Conservation (phyloP, 2,888 invertebrate species). For the Hemithea aestivaria region DNA sequence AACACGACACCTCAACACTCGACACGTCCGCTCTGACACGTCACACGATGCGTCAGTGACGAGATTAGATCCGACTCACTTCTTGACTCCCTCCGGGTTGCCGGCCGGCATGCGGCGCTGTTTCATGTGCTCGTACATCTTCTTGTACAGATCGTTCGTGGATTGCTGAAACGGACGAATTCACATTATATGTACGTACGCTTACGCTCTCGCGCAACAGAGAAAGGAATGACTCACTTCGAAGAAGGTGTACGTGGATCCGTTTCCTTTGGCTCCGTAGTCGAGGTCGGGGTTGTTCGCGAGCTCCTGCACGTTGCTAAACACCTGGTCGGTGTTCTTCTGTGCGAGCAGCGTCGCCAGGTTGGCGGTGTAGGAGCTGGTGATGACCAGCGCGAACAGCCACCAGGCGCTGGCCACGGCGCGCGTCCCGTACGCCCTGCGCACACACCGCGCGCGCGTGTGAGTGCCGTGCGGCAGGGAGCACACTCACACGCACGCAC, state of each 20-base stretch:
- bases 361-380: slow-evolving; percentile 94
- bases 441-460: background rate
- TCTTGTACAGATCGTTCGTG: slow-evolving; percentile 82
- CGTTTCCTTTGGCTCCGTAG: slow-evolving; percentile 91
- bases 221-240: slow-evolving; percentile 76
- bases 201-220: no score
- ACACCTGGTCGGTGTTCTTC: slow-evolving; percentile 83
- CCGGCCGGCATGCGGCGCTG: slow-evolving; percentile 72
- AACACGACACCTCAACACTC: background rate
- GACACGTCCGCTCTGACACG: no score
- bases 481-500: no score
- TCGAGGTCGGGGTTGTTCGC: slow-evolving; percentile 87
- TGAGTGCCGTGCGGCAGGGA: no score
- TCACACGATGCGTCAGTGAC: no score
- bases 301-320: slow-evolving; percentile 89
- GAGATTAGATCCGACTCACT: no score
- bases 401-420: slow-evolving; percentile 93
- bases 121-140: slow-evolving; percentile 88
- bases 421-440: slow-evolving; percentile 91
- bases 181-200: no score
- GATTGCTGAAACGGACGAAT: slow-evolving; percentile 80
- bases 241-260: slow-evolving; percentile 94
- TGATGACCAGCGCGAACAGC: slow-evolving; percentile 93
- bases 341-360: slow-evolving; percentile 93
- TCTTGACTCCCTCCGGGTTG: slow-evolving; percentile 82